Base-by-base conservation (phyloP, 2,797 vertebrate species). In the Trematomus bernacchii region DNA sequence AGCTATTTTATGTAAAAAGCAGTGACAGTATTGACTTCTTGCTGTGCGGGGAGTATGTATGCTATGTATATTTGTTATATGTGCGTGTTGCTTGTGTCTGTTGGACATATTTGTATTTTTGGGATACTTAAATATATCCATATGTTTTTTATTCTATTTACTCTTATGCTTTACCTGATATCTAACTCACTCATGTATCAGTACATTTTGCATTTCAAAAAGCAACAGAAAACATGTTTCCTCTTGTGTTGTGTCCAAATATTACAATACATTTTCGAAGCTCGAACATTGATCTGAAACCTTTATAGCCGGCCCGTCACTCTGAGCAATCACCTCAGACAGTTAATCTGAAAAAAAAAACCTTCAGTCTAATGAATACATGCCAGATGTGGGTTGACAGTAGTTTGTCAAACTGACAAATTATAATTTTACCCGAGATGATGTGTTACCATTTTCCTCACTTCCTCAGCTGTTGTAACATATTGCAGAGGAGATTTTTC, bases 331-430 rank as follows among this genome's bases (percentile, higher is more conserved):
- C 57, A 18, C 61, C 27, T 71, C 21, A 23, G 50, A 40, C 60
- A 53, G 59, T 61, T 48, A 13, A 71, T 76, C 44, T 61, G 18
- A 37, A 60, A 72, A 67, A 72, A 67, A 67, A 43, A 27, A 33
- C 6, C 19, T 3, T 21, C 18, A 30, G 53, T 52, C n/a, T 54
- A 50, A 65, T 71, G 64, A 79, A 65, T 77, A 43, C 52, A 0
- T 72, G 54, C 3, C 30, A 65, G 50, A 54, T 60, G 23, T 76
- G 50, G 23, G 69, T 23, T 55, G 77, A 79, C 68, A 64, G 42
- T 10, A 30, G 48, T 58, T 14, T 80, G n/a, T 76, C 65, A 69
- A 33, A 21, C 63, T 66, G 54, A 75, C 59, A 71, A 59, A 61
- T 23, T 73, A 27, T 40, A 62, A 21, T 42, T 58, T 33, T 43